Evolutionary conservation across 2,888 invertebrate species (phyloP).

Genomic region (Conomelus anceps): DNA sequence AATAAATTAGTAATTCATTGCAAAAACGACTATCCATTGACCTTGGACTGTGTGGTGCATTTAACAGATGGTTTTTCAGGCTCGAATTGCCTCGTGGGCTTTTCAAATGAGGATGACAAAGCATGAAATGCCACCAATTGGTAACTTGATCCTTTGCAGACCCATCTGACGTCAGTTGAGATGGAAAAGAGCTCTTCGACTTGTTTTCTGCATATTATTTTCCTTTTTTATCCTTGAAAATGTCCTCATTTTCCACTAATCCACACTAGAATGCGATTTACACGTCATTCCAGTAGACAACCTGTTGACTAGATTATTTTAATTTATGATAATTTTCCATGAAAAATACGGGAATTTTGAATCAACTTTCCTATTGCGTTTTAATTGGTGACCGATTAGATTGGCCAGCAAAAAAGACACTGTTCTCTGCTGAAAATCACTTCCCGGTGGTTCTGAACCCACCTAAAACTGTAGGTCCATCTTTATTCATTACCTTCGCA

Average conservation of each 20-base stretch:
- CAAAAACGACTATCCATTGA: not conserved
- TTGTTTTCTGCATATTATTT: not conserved
- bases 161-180: not conserved
- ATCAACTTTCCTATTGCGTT: not conserved
- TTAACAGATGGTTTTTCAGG: not conserved
- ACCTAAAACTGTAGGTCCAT: too few species aligned
- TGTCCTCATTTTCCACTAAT: not conserved
- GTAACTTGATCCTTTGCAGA: not conserved
- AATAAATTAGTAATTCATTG: not conserved
- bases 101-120: not conserved
- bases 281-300: not conserved
- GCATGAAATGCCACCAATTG: not conserved
- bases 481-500: too few species aligned
- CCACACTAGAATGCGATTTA: not conserved
- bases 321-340: too few species aligned
- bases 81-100: not conserved
- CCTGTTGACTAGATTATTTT: not conserved
- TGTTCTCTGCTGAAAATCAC: too few species aligned
- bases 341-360: too few species aligned
- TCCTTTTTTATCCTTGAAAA: not conserved
- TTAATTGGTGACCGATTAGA: too few species aligned
- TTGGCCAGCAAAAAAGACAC: too few species aligned
- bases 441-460: too few species aligned
- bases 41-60: not conserved
- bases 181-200: not conserved